Evolutionary conservation across 1,140 invertebrate species (phyloP), one percentile per base, ranked within the genome.

Genomic region (Caenorhabditis briggsae): DNA sequence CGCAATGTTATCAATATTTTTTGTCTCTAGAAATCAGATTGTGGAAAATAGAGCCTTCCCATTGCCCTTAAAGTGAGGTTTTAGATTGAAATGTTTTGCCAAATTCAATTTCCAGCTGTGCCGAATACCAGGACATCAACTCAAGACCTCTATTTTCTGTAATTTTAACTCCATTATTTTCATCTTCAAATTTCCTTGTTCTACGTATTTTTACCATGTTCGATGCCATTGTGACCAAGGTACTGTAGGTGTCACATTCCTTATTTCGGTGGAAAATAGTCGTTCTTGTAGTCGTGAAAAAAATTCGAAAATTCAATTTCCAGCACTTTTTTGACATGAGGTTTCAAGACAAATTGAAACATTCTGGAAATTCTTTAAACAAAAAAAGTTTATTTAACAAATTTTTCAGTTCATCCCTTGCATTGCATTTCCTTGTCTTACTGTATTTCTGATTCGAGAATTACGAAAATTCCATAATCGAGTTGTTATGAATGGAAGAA

Each of bases 371-470:
- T n/a, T n/a, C n/a, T n/a, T n/a, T n/a, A n/a, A n/a, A n/a, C n/a
- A n/a, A n/a, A n/a, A n/a, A n/a, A n/a, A n/a, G n/a, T n/a, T n/a
- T n/a, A n/a, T 61, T 11, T 61, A 7, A 20, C 8, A 61, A 8
- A n/a, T 12, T 64, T 64, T 70, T 46, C 41, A 70, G 64, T 70
- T 70, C 18, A 70, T 70, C 2, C 64, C 64, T 0, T 70, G 64
- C 18, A 70, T 70, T 14, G 12, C 41, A 18, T 70, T 46, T 41
- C 64, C 64, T 20, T 46, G n/a, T 18, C 64, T 70, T n/a, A 70
- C 64, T 18, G 41, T 70, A 18, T 70, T 18, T 11, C 41, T 70
- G 6, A 18, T 70, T 14, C 64, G 64, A 16, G 41, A 70, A n/a
- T 46, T 70, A n/a, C 64, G 64, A 5, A 70, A 70, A 70, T 48